A percentile compares a stretch with the other conserved stretches of the same genome.
Evolutionary conservation across 2,113 vertebrate species (phyloP).

Genomic region (Dicentrarchus labrax): DNA sequence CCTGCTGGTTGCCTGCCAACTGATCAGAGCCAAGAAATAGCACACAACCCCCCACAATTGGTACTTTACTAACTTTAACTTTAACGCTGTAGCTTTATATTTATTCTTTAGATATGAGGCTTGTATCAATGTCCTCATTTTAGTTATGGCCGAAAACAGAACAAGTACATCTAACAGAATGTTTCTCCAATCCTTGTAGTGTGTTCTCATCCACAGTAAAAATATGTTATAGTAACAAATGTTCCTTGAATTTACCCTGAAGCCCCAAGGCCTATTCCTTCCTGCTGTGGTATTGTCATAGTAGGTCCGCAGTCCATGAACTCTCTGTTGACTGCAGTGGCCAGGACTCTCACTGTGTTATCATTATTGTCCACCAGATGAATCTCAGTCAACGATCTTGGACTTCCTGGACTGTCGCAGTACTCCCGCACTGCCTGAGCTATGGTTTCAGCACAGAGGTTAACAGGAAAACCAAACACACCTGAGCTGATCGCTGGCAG

Average conservation of each 20-base stretch:
- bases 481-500: conserved; percentile 89
- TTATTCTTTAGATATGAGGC: neutral
- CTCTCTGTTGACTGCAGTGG: conserved; percentile 67
- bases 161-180: too few relatives aligned
- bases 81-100: neutral
- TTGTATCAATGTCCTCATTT: neutral
- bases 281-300: conserved; percentile 22
- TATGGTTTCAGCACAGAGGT: conserved; percentile 80
- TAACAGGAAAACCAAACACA: conserved; percentile 87
- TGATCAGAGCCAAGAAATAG: too few relatives aligned
- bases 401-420: conserved; percentile 62
- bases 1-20: too few relatives aligned
- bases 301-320: conserved; percentile 73
- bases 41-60: too few relatives aligned
- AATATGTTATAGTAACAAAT: neutral
- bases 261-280: fast-evolving
- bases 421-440: conserved; percentile 81
- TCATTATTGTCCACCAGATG: conserved; percentile 83
- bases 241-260: conserved; percentile 32
- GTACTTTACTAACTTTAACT: too few relatives aligned
- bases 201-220: neutral
- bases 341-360: conserved; percentile 70
- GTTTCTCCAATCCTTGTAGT: neutral
- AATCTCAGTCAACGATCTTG: conserved; percentile 80
- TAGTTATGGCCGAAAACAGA: neutral